phyloP scores from a whole-genome alignment of 2,113 vertebrate species.

The Oreochromis aureus region DNA sequence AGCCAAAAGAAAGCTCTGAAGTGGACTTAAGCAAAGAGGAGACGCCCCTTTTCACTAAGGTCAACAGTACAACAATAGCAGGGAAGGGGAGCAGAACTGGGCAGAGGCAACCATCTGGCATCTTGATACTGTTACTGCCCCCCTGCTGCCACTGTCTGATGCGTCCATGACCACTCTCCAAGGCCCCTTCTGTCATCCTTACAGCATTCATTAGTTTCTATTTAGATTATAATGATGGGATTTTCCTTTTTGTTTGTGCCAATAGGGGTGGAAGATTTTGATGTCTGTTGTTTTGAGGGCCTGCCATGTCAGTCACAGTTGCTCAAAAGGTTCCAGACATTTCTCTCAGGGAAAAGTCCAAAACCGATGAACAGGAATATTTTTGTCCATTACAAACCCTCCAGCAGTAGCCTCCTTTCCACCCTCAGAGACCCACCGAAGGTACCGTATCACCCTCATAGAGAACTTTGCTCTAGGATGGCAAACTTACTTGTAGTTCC shows the following conservation, averaged over 20 bases:
- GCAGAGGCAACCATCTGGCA: constrained; percentile 28
- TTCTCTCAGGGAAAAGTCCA: background rate
- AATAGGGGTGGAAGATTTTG: background rate
- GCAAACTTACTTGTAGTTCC: background rate
- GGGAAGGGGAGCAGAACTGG: background rate
- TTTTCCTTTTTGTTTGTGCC: background rate
- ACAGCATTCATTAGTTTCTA: constrained; percentile 10
- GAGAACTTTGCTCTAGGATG: background rate
- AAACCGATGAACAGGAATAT: background rate
- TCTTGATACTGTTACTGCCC: constrained; percentile 29
- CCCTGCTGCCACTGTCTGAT: constrained; percentile 14
- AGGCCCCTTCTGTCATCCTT: constrained; percentile 28
- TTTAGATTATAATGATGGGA: constrained; percentile 30
- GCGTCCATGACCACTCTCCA: background rate
- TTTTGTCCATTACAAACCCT: background rate
- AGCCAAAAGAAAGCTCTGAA: background rate
- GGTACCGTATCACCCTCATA: background rate
- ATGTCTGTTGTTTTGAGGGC: background rate
- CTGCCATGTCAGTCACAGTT: background rate
- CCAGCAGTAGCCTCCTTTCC: background rate
- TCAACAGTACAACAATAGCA: constrained; percentile 10
- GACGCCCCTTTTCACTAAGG: background rate
- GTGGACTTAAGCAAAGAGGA: background rate
- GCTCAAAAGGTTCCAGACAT: background rate
- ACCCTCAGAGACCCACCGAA: background rate